Evolutionary conservation across 2,113 vertebrate genomes (phyloP), one percentile per base, ranked within the genome.

Genomic region (Atrichornis clamosus): DNA sequence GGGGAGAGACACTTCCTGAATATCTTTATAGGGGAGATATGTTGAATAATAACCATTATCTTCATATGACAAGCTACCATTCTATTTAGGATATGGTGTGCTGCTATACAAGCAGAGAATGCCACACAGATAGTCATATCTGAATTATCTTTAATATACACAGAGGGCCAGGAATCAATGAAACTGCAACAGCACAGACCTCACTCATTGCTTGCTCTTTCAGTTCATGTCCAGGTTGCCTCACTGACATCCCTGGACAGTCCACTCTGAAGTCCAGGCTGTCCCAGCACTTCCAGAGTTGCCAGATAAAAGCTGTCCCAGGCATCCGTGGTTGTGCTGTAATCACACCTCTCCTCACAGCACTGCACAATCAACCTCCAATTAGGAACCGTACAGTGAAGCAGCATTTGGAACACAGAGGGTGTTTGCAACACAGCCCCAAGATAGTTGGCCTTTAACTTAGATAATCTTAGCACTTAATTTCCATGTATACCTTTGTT

Each of bases 11-110:
- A 94, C 47, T 62, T 56, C 72, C 79, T 86, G 93, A 95, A 97
- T 93, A 93, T 92, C 92, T 92, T 89, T 82, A 82, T 89, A 68
- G 80, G 90, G 58, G 21, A 93, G 88, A 96, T 90, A 96, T 37
- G 28, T 69, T 95, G 92, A 96, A 95, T 96, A 96, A 93, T 95
- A 96, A 97, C 90, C 76, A 89, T 89, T 88, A 92, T 86, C 83
- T 96, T 69, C 88, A 69, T 92, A 82, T 90, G 76, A 90, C 88
- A 69, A 96, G 79, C 68, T 68, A 86, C 85, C 90, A 82, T 84
- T 95, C 92, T 56, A 52, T 90, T 86, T 90, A 75, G 86, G 81
- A 44, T 91, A 67, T 26, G 44, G 65, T 79, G 32, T 39, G 65
- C 80, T 81, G 56, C 94, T 58, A 11, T 26, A 75, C 56, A 50